Base-by-base conservation (phyloP, 2,797 vertebrate genomes). In the Phrynocephalus forsythii region DNA sequence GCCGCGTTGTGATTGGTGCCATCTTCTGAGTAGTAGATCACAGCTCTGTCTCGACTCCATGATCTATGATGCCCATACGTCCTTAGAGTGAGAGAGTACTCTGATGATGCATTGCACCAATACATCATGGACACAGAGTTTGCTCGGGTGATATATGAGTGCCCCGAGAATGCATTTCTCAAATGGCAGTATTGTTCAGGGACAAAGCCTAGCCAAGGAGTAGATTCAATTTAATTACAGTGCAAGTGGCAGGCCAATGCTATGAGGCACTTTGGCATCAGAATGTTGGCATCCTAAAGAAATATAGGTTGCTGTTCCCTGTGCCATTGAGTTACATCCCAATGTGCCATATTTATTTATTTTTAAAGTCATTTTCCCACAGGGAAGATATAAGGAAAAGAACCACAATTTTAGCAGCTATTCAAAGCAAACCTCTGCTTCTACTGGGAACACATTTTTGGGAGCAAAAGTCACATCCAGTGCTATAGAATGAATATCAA, bases 141-240 rank as follows among this genome's bases (percentile, higher is more conserved):
- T 87, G 69, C 94, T 90, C 30, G 44, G 83, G 94, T 97, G 96
- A 97, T 96, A 91, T 95, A 96, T 97, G 83, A 93, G 95, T 93
- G 92, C 94, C 95, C 87, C 77, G 94, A 96, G 96, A 96, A 96
- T 94, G 94, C 87, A 97, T 97, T 96, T 90, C 95, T 96, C 94
- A 92, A 72, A 87, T 0, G 71, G 89, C 88, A 60, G 79, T 92
- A 91, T 95, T 97, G 95, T 93, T 95, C 95, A 93, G 92, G 94
- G 95, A 94, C 92, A 94, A 95, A 96, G 93, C 94, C 81, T 94
- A 97, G 96, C 95, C 96, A 96, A 95, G 92, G 93, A 95, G 91
- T 94, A 92, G 95, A 96, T 96, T 96, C 95, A 95, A 91, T 97
- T 95, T 96, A 97, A 97, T 97, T 96, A 96, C 94, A 95, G 91